A percentile compares a stretch with the other conserved stretches of the same genome.
These are phyloP conservation scores for Diphyllodes magnificus DNA, from an alignment of 2,113 vertebrate species.

Conservation along the genomic window DNA sequence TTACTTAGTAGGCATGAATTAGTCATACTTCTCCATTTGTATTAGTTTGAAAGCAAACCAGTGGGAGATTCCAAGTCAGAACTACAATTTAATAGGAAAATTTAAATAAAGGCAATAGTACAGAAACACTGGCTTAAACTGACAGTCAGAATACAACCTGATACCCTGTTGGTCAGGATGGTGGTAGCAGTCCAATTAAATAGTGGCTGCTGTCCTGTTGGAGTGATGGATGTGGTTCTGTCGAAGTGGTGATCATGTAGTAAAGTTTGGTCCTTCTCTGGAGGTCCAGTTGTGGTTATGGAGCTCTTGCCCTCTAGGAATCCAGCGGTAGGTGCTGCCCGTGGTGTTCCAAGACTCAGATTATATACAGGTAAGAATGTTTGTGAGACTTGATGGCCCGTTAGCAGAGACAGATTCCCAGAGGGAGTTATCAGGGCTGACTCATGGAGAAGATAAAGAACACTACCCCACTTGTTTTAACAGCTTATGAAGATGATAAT, in stretches of 20 bases:
- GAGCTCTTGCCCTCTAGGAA: neutral
- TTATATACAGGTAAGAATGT: neutral
- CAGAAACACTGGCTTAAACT: neutral
- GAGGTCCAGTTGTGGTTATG: neutral
- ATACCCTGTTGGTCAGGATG: neutral
- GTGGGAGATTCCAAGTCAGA: neutral
- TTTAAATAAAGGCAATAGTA: neutral
- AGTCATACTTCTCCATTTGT: neutral
- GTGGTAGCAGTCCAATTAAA: rapidly evolving
- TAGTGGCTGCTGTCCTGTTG: no score
- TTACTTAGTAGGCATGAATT: neutral
- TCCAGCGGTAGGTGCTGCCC: neutral
- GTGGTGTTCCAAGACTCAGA: neutral
- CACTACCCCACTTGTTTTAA: neutral
- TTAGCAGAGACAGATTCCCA: rapidly evolving
- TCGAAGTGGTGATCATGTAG: rapidly evolving
- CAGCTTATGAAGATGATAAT: neutral
- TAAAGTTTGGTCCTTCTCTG: neutral
- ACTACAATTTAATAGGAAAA: neutral
- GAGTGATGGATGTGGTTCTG: neutral
- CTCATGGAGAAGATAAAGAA: neutral
- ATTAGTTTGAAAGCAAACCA: neutral
- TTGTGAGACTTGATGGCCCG: neutral
- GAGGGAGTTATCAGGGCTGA: neutral
- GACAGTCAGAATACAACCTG: neutral